Conservation (phyloP, 2,113 vertebrate genomes). For the Labrus mixtus region DNA sequence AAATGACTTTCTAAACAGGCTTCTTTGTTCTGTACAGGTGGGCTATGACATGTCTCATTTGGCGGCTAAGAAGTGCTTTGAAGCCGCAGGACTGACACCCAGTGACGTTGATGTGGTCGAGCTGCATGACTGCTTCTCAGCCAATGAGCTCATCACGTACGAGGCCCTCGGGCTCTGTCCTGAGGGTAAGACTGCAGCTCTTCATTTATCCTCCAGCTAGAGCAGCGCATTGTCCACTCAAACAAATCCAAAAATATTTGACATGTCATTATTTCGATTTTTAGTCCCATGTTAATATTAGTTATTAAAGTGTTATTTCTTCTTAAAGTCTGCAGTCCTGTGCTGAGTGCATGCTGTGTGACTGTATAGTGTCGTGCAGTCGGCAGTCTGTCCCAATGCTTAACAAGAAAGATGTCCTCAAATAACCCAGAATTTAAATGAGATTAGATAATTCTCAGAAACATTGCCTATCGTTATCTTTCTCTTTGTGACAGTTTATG, state of each 20-base stretch:
- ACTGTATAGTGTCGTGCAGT: not conserved
- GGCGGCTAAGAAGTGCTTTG: conserved; percentile 89
- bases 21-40: conserved; percentile 78
- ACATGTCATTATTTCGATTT: too few relatives aligned
- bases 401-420: not conserved
- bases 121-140: conserved; percentile 97
- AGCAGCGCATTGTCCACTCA: not conserved
- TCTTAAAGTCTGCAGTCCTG: too few relatives aligned
- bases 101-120: conserved; percentile 92
- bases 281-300: too few relatives aligned
- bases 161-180: conserved; percentile 95
- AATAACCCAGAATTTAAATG: not conserved
- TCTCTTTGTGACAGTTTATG: not conserved
- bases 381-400: not conserved
- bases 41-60: conserved; percentile 92
- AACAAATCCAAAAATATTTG: too few relatives aligned
- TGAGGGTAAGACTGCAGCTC: conserved; percentile 84
- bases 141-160: conserved; percentile 94
- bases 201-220: not conserved
- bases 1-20: not conserved
- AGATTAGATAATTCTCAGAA: not conserved
- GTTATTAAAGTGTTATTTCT: too few relatives aligned
- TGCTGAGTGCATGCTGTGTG: not conserved
- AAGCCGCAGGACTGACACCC: conserved; percentile 86
- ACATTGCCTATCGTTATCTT: not conserved